A percentile compares a stretch with the other conserved stretches of the same genome.
Conservation (phyloP, 2,113 vertebrate species). For the Progne subis region DNA sequence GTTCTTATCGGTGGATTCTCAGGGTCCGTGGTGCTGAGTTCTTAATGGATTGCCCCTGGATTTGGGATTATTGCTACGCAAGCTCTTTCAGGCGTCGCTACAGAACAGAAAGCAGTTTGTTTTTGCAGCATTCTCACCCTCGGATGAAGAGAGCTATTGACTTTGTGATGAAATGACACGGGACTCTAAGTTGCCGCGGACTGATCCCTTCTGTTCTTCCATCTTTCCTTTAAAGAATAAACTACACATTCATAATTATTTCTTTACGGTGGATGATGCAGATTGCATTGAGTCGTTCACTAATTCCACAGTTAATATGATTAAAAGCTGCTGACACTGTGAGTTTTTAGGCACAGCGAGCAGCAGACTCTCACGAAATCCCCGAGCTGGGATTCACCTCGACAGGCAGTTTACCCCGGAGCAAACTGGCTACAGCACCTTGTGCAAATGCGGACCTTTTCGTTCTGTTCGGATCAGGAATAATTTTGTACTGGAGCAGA, state of each 20-base stretch:
- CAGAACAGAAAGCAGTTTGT: slow-evolving; percentile 72
- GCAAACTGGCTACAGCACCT: background rate
- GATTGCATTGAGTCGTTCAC: background rate
- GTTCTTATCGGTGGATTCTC: slow-evolving; percentile 77
- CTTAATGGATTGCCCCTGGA: slow-evolving; percentile 77
- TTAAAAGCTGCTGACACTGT: slow-evolving; percentile 39
- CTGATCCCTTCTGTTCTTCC: slow-evolving; percentile 36
- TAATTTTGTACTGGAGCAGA: background rate
- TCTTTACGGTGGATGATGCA: slow-evolving; percentile 21
- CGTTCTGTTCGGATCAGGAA: background rate
- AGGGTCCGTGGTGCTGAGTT: slow-evolving; percentile 70
- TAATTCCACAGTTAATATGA: slow-evolving; percentile 38
- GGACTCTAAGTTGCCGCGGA: slow-evolving; percentile 34
- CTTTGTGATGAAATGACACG: slow-evolving; percentile 71
- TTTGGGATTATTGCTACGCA: slow-evolving; percentile 68
- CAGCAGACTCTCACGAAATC: background rate
- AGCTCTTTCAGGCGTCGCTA: slow-evolving; percentile 54
- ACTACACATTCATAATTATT: slow-evolving; percentile 32
- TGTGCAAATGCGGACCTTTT: background rate
- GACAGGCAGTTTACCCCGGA: background rate
- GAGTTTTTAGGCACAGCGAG: slow-evolving; percentile 17
- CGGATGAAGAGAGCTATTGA: slow-evolving; percentile 71
- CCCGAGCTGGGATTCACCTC: background rate
- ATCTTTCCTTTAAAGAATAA: slow-evolving; percentile 14
- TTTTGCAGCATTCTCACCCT: slow-evolving; percentile 47